These are phyloP conservation scores for Emesis russula DNA, from an alignment of 2,888 invertebrate genomes.

Conservation along the genomic window DNA sequence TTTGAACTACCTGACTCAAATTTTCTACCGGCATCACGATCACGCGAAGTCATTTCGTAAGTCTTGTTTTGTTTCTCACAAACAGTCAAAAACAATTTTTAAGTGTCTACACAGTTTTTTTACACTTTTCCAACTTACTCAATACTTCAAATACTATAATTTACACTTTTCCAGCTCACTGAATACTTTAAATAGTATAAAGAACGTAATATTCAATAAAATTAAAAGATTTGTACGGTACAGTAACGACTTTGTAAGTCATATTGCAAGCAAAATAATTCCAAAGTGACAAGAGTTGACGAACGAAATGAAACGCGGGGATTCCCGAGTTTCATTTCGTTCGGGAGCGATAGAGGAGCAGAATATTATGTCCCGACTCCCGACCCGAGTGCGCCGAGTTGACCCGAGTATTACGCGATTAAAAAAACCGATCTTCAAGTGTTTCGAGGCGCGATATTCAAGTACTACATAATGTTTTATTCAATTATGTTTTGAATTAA, in stretches of 20 bases:
- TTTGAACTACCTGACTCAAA: conserved; percentile 45
- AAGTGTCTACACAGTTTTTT: conserved; percentile 29
- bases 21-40: conserved; percentile 43
- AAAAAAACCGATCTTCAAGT: not conserved
- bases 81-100: not conserved
- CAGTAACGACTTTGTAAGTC: too few species aligned
- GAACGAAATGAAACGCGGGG: too few species aligned
- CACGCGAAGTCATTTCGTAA: conserved; percentile 43
- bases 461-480: not conserved
- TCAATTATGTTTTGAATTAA: not conserved
- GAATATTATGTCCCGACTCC: too few species aligned
- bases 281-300: too few species aligned
- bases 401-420: too few species aligned
- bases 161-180: conserved; percentile 16
- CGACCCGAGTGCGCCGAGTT: too few species aligned
- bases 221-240: too few species aligned
- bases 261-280: too few species aligned
- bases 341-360: too few species aligned
- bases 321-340: too few species aligned
- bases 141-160: conserved; percentile 18
- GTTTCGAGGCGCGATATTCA: not conserved
- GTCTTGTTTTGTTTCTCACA: conserved; percentile 23
- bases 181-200: conserved; percentile 4
- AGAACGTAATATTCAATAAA: not conserved
- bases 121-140: not conserved